phyloP scores from a whole-genome alignment of 2,113 vertebrate genomes.

The Prietella phreatophila region DNA sequence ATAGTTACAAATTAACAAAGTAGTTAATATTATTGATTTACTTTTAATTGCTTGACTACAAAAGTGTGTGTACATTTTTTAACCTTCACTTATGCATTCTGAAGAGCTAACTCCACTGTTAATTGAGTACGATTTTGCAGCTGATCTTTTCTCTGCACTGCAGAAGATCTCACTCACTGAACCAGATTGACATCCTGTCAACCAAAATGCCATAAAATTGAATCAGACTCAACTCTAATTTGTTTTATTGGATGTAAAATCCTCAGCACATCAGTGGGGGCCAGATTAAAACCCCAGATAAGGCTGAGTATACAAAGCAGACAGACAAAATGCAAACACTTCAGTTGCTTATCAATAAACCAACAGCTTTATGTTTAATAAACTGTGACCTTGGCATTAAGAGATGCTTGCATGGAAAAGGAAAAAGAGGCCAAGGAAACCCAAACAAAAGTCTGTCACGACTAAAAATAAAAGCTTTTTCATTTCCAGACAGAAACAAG shows the following conservation, averaged over 20 bases:
- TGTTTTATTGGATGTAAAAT: slow-evolving; percentile 21
- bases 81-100: neutral
- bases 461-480: slow-evolving; percentile 28
- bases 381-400: neutral
- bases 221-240: slow-evolving; percentile 25
- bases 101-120: neutral
- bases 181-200: slow-evolving; percentile 13
- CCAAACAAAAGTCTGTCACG: slow-evolving; percentile 18
- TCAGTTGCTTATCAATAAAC: neutral
- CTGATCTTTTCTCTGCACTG: neutral
- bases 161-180: neutral
- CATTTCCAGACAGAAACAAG: slow-evolving; percentile 30
- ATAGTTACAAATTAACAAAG: neutral
- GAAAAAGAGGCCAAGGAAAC: slow-evolving; percentile 10
- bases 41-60: neutral
- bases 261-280: neutral
- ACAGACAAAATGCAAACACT: slow-evolving; percentile 11
- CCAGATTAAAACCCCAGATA: neutral
- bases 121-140: neutral
- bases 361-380: neutral
- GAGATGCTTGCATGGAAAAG: neutral
- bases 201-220: slow-evolving; percentile 21
- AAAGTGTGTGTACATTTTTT: neutral
- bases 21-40: neutral
- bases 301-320: neutral